Conservation (phyloP, 2,797 vertebrate species). For the Antrozous pallidus region DNA sequence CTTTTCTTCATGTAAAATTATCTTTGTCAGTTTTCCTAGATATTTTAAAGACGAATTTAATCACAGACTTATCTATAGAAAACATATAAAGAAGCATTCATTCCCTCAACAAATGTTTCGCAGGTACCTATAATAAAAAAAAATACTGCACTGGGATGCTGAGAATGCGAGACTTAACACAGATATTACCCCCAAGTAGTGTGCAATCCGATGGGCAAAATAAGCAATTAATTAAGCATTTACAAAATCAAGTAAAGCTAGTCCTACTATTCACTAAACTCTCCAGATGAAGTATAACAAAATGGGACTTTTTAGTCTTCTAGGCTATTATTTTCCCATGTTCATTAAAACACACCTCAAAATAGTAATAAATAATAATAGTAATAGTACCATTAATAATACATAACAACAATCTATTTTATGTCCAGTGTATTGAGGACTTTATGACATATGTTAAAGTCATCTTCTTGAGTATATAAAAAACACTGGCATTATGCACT, state of each 20-base stretch:
- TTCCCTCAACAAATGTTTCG: background rate
- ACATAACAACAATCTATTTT: background rate
- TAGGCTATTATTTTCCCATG: background rate
- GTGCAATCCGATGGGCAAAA: background rate
- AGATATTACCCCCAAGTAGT: background rate
- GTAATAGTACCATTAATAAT: background rate
- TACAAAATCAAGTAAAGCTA: background rate
- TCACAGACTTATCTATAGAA: background rate
- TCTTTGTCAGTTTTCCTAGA: background rate
- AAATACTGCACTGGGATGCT: background rate
- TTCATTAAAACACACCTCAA: slow-evolving; percentile 1
- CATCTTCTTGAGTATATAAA: slow-evolving; percentile 6
- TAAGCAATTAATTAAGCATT: background rate
- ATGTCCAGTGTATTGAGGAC: background rate
- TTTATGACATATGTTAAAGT: slow-evolving; percentile 20
- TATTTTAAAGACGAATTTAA: background rate
- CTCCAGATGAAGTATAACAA: background rate
- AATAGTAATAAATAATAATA: background rate
- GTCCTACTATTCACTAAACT: background rate
- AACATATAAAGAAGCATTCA: background rate
- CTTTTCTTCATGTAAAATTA: background rate
- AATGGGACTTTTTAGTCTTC: background rate
- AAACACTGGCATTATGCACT: background rate
- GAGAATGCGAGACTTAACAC: background rate
- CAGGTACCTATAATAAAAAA: background rate